These are phyloP conservation scores for Standfussiana lucernea DNA, from an alignment of 2,888 invertebrate species.

Conservation along the genomic window DNA sequence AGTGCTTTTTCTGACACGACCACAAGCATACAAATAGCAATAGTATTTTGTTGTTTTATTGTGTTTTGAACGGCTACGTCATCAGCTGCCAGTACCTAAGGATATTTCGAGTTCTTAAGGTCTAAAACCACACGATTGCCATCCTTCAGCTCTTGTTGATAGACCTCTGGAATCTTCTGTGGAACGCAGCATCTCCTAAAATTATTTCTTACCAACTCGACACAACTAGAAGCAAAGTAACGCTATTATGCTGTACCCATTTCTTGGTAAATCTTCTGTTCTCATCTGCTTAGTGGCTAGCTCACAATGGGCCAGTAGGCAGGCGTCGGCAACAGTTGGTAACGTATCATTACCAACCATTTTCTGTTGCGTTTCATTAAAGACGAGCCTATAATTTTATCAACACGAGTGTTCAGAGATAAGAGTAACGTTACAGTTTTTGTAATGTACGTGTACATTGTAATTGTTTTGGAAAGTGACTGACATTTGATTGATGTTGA, in stretches of 20 bases:
- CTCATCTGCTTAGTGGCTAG: not conserved
- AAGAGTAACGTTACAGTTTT: conserved; percentile 35
- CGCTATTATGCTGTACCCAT: not conserved
- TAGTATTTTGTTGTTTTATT: not conserved
- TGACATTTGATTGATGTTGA: conserved; percentile 7
- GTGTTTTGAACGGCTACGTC: not conserved
- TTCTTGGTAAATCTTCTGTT: conserved; percentile 33
- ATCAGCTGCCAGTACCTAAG: not conserved
- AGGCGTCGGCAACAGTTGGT: conserved; percentile 67
- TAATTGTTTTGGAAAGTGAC: conserved; percentile 52
- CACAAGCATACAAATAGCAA: not conserved
- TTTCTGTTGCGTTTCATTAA: conserved; percentile 58
- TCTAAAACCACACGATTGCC: not conserved
- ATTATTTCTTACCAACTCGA: not conserved
- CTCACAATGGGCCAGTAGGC: conserved; percentile 67
- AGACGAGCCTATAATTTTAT: conserved; percentile 44
- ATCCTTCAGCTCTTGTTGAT: not conserved
- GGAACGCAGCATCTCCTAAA: not conserved
- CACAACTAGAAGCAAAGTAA: not conserved
- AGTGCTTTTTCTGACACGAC: not conserved
- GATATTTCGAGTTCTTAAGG: not conserved
- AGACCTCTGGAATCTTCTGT: not conserved
- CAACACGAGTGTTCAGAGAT: conserved; percentile 38
- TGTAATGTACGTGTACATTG: conserved; percentile 26
- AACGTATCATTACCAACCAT: conserved; percentile 57